A percentile compares a stretch with the other conserved stretches of the same genome.
Conservation (phyloP, 30 jellyfish, hydroid and myxozoan species). For the Euphysa ruthae region DNA sequence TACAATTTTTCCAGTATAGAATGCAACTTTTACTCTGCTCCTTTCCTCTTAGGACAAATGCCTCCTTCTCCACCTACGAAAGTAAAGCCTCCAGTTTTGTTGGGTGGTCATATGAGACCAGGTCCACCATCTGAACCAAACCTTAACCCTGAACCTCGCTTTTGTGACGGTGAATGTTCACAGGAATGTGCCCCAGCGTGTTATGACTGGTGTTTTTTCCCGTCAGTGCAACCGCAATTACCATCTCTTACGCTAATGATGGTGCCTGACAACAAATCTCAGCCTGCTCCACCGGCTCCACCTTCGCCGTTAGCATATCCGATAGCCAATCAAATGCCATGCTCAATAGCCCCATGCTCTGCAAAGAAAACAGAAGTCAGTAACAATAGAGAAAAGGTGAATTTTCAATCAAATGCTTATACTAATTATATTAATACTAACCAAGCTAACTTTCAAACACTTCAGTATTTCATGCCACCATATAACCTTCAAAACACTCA, state of each 20-base stretch:
- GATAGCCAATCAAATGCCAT: constrained; percentile 10
- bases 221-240: constrained; percentile 62
- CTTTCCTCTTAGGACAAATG: constrained; percentile 20
- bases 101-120: constrained; percentile 99
- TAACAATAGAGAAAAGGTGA: background rate
- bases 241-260: constrained; percentile 66
- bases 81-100: constrained; percentile 40
- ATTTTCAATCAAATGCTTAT: too few species aligned
- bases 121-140: constrained; percentile 83
- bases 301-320: constrained; percentile 56
- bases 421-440: too few species aligned
- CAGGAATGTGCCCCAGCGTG: constrained; percentile 99
- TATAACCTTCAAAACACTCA: too few species aligned
- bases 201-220: constrained; percentile 90
- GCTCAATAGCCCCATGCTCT: constrained; percentile 26
- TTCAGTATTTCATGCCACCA: too few species aligned
- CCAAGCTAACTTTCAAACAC: too few species aligned
- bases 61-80: constrained; percentile 12
- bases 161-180: constrained; percentile 81
- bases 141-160: constrained; percentile 67
- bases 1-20: constrained; percentile 5
- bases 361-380: constrained; percentile 24
- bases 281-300: constrained; percentile 62
- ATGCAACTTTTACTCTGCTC: constrained; percentile 40
- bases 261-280: constrained; percentile 67